Evolutionary conservation across 2,888 invertebrate genomes (phyloP).

Genomic region (Heterodera filipjevi): DNA sequence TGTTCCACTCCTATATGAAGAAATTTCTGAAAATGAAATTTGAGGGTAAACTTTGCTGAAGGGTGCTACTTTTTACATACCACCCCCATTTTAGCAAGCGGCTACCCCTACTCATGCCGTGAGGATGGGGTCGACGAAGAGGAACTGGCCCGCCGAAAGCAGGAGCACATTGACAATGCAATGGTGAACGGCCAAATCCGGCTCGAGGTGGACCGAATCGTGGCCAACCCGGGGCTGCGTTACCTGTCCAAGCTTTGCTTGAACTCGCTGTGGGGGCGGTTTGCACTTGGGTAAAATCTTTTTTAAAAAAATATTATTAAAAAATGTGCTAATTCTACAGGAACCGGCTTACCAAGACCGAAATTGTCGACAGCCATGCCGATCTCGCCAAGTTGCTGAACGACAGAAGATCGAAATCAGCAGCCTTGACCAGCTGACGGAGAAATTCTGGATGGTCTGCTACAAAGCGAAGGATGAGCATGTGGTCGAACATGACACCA

Average conservation of each 20-base stretch:
- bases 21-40: slow-evolving; percentile 11
- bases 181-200: neutral
- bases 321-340: neutral
- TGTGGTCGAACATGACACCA: neutral
- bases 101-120: neutral
- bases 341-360: neutral
- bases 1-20: slow-evolving; percentile 6
- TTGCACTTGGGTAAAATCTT: neutral
- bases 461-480: neutral
- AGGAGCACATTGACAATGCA: neutral
- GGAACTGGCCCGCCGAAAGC: neutral
- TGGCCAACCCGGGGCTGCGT: neutral
- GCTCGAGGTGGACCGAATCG: neutral
- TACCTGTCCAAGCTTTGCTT: neutral
- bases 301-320: neutral
- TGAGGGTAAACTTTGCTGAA: neutral
- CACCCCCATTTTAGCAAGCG: neutral
- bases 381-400: neutral
- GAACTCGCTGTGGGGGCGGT: slow-evolving; percentile 9
- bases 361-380: neutral
- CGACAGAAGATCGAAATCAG: no score
- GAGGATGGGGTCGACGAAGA: neutral
- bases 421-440: neutral
- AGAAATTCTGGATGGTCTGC: neutral
- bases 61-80: neutral